Evolutionary conservation across 2,113 vertebrate species (phyloP).

Genomic region (Equus przewalskii): DNA sequence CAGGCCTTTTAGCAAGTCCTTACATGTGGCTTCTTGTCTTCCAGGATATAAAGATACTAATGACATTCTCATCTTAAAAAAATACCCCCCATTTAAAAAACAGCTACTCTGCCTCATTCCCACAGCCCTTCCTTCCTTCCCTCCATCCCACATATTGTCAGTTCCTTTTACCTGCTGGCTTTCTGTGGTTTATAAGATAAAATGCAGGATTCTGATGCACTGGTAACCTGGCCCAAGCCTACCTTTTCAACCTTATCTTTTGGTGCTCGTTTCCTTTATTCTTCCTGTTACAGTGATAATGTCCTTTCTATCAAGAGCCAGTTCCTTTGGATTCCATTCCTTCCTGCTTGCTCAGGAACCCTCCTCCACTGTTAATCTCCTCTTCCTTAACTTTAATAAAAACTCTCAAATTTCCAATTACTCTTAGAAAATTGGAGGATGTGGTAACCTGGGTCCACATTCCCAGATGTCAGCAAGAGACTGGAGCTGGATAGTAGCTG

Average conservation of each 20-base stretch:
- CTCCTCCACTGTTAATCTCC: background rate
- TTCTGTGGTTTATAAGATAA: background rate
- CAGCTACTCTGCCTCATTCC: background rate
- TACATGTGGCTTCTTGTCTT: background rate
- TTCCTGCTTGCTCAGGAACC: background rate
- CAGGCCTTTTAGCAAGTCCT: background rate
- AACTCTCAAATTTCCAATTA: background rate
- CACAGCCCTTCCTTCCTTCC: background rate
- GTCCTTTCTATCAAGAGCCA: background rate
- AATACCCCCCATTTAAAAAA: background rate
- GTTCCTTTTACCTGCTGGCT: background rate
- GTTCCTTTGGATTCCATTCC: background rate
- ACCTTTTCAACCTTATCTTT: background rate
- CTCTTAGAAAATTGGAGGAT: background rate
- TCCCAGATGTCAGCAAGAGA: background rate
- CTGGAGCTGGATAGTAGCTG: background rate
- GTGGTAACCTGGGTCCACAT: background rate
- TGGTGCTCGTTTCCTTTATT: background rate
- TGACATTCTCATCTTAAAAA: background rate
- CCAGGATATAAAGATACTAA: background rate
- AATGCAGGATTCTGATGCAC: background rate
- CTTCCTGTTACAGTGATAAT: background rate
- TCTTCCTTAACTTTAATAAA: constrained; percentile 16
- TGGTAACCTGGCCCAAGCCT: background rate
- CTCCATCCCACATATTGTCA: background rate